Evolutionary conservation across 2,797 vertebrate species (phyloP).

Genomic region (Sphenopsis melanotis): DNA sequence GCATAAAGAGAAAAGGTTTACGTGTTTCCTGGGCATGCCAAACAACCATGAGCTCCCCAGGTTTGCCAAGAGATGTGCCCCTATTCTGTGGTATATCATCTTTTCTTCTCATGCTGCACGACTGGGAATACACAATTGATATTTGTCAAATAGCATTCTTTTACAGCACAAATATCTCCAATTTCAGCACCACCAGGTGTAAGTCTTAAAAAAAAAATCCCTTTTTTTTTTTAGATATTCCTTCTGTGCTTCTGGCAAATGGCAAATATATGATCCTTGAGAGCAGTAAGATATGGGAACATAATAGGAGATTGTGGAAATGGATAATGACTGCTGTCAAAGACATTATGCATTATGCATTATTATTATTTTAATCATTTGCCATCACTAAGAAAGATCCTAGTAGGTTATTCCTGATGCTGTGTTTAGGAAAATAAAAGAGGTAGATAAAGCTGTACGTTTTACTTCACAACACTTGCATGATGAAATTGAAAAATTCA

Average conservation of each 20-base stretch:
- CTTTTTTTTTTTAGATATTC: not conserved
- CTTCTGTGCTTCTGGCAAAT: not conserved
- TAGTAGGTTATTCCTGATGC: not conserved
- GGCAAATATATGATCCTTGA: not conserved
- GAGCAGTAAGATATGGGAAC: not conserved
- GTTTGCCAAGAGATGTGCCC: not conserved
- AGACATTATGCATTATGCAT: not conserved
- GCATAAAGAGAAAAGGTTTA: not conserved
- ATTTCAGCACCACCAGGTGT: not conserved
- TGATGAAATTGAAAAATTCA: not conserved
- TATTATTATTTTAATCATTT: slow-evolving; percentile 34
- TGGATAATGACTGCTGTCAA: slow-evolving; percentile 1
- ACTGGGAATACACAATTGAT: not conserved
- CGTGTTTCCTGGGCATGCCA: not conserved
- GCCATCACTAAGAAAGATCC: not conserved
- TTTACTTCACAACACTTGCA: not conserved
- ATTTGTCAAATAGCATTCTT: not conserved
- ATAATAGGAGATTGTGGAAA: not conserved
- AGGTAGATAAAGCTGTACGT: not conserved
- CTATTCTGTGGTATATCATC: not conserved
- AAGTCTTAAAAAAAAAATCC: not conserved
- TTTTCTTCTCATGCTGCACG: rapidly evolving
- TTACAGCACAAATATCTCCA: not conserved
- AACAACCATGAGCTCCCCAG: not conserved
- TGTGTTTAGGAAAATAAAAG: not conserved